phyloP scores from a whole-genome alignment of 1,140 invertebrate species.

The Ips typographus region DNA sequence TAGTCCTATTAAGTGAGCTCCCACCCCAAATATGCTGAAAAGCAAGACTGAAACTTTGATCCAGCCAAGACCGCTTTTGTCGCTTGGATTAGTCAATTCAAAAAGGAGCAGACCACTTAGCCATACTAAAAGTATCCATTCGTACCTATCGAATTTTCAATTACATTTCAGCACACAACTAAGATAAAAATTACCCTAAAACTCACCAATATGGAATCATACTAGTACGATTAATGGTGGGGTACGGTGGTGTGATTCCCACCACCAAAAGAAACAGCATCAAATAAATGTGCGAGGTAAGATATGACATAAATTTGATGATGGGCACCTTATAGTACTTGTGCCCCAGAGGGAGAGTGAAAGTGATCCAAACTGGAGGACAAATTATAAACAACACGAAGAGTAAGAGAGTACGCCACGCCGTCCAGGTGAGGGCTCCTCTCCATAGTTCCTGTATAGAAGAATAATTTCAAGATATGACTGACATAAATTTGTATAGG shows the following conservation, averaged over 20 bases:
- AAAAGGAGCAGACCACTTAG: slow-evolving; percentile 92
- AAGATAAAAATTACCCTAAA: background rate
- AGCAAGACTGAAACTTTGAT: slow-evolving; percentile 89
- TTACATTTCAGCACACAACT: background rate
- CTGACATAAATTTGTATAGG: slow-evolving; percentile 32
- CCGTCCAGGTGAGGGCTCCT: slow-evolving; percentile 92
- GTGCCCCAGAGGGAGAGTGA: slow-evolving; percentile 93
- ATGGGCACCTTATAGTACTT: slow-evolving; percentile 96
- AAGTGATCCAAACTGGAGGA: slow-evolving; percentile 94
- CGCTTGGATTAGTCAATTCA: slow-evolving; percentile 94
- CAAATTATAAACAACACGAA: slow-evolving; percentile 90
- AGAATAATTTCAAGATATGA: background rate
- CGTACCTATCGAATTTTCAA: slow-evolving; percentile 60
- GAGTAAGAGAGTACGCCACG: slow-evolving; percentile 90
- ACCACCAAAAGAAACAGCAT: slow-evolving; percentile 90
- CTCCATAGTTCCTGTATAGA: slow-evolving; percentile 87
- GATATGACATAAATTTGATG: slow-evolving; percentile 99
- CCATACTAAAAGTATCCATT: slow-evolving; percentile 95
- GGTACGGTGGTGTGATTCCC: slow-evolving; percentile 87
- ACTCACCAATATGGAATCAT: slow-evolving; percentile 74
- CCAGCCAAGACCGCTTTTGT: slow-evolving; percentile 92
- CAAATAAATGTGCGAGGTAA: slow-evolving; percentile 97
- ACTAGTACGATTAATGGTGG: slow-evolving; percentile 68
- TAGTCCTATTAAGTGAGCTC: slow-evolving; percentile 83
- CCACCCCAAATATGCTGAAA: slow-evolving; percentile 90